Evolutionary conservation across 2,797 vertebrate species (phyloP), one percentile per base, ranked within the genome.

Genomic region (Danio aesculapii): DNA sequence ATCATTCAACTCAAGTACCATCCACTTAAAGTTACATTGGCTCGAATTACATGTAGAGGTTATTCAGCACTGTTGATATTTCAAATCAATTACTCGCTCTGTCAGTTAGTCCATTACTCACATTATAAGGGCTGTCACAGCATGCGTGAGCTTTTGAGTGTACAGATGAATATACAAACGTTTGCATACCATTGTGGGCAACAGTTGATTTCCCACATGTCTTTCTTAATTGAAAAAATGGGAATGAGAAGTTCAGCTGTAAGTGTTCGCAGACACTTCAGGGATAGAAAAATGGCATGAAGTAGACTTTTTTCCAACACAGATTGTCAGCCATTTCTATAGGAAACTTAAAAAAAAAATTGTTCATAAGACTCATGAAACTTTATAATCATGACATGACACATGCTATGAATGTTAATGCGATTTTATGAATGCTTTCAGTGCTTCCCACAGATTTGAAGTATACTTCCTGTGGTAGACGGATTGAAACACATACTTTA

Each of bases 21-120:
- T 83, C 61, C 84, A 81, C 59, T 61, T 83, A 86, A 85, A 85
- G 58, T 74, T 19, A 77, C 72, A 66, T 82, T 76, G 62, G 73
- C 73, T 83, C 67, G 73, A 84, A 87, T 86, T 86, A 74, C 66
- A 81, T 79, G 68, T 83, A 77, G 70, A 70, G 81, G 81, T 84
- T 84, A 84, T 84, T 75, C 70, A 64, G 84, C 66, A 55, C 19
- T 61, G 72, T 81, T 85, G 79, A 86, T 86, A 73, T 79, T 84
- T 84, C 78, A 81, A 58, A 83, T 81, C 75, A 79, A 87, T 84
- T 81, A 83, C 52, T 10, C 49, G 83, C 80, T 79, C 81, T 84
- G 84, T 84, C 77, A 84, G 81, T 75, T 72, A 63, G 59, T 79
- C 62, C 47, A 71, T 67, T 62, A 81, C 49, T 57, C 66, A 70